These are phyloP conservation scores for Margarornis squamiger DNA, from an alignment of 2,797 vertebrate genomes.

Conservation along the genomic window DNA sequence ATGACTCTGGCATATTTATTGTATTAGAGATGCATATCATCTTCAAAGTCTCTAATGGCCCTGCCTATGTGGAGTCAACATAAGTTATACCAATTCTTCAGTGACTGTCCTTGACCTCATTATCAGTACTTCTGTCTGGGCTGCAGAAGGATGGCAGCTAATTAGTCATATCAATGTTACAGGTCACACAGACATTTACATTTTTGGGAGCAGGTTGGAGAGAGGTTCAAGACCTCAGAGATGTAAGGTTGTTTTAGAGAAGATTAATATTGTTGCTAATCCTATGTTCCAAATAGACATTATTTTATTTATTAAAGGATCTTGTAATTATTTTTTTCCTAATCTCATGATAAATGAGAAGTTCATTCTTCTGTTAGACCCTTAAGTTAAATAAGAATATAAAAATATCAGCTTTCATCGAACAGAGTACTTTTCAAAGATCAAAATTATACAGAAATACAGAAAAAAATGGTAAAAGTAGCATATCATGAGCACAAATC, in stretches of 20 bases:
- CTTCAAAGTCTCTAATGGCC: neutral
- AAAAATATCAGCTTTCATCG: neutral
- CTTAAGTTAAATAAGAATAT: neutral
- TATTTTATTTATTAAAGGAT: neutral
- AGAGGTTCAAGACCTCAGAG: neutral
- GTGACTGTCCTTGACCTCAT: neutral
- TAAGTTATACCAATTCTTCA: neutral
- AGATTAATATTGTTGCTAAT: neutral
- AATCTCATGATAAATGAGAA: neutral
- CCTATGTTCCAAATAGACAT: neutral
- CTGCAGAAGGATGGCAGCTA: neutral
- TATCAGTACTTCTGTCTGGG: neutral
- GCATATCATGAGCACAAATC: neutral
- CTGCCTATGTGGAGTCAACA: neutral
- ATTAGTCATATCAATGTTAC: neutral
- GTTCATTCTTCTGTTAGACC: neutral
- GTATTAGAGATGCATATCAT: neutral
- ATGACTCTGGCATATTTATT: neutral
- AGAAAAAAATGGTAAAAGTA: neutral
- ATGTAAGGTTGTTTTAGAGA: accelerated
- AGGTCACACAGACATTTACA: neutral
- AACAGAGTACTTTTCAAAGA: neutral
- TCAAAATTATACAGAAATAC: neutral
- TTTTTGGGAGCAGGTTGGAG: neutral
- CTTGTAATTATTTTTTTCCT: neutral